A percentile compares a stretch with the other conserved stretches of the same genome.
These are phyloP conservation scores for Threskiornis aethiopicus DNA, from an alignment of 2,797 vertebrate genomes.

Conservation along the genomic window DNA sequence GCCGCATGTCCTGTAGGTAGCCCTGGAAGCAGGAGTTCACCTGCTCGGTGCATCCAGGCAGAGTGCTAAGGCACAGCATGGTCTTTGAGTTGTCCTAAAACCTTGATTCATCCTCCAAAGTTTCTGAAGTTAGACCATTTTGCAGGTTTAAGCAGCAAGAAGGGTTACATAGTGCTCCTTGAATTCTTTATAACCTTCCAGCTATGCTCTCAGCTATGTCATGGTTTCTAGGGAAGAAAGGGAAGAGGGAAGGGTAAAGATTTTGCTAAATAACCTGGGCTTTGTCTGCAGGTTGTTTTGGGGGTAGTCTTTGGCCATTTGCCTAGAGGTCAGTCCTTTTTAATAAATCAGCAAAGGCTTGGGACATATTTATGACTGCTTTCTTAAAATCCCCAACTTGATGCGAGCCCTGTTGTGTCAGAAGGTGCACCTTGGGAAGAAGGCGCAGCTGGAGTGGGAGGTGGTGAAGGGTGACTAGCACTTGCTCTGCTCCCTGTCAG, in stretches of 20 bases:
- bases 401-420: background rate
- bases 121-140: background rate
- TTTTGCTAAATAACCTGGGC: background rate
- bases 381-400: background rate
- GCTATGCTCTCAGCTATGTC: background rate
- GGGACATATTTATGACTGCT: background rate
- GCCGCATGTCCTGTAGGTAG: background rate
- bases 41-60: background rate
- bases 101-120: background rate
- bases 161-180: accelerated
- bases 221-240: background rate
- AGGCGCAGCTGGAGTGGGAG: background rate
- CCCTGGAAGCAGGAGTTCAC: background rate
- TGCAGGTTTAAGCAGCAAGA: background rate
- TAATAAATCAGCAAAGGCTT: background rate
- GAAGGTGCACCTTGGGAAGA: background rate
- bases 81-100: background rate
- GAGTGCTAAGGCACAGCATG: background rate
- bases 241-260: background rate
- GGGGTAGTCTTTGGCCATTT: background rate
- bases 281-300: background rate
- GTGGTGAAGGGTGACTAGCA: background rate
- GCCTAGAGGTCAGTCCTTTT: background rate
- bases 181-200: background rate
- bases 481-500: background rate